Percentiles rank a stretch among this genome's conserved stretches.
phyloP scores from a whole-genome alignment of 1,140 invertebrate genomes.

The roundworm (Caenorhabditis elegans) region DNA sequence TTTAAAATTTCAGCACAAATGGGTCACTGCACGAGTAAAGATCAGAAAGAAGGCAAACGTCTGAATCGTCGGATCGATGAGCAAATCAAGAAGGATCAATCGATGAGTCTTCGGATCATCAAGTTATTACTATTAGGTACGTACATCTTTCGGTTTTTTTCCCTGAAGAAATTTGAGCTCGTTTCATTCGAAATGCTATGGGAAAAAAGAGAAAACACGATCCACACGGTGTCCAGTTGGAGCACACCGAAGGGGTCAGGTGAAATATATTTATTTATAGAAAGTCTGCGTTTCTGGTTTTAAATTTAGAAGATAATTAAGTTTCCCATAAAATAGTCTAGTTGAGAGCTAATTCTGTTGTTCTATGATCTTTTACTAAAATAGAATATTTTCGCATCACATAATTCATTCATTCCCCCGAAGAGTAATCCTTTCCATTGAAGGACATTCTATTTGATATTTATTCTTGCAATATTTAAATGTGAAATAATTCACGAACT shows the following conservation, averaged over 20 bases:
- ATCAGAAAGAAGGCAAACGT: slow-evolving; percentile 65
- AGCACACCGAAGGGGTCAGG: no score
- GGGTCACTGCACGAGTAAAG: slow-evolving; percentile 65
- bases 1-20: slow-evolving; percentile 42
- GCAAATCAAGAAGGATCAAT: slow-evolving; percentile 66
- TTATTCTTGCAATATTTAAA: neutral
- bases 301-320: no score
- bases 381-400: neutral
- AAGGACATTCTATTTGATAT: neutral
- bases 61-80: slow-evolving; percentile 64
- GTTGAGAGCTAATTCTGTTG: no score
- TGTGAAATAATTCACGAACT: no score
- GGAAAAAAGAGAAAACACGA: no score
- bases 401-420: slow-evolving; percentile 3
- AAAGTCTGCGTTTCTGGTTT: no score
- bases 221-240: no score
- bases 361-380: neutral
- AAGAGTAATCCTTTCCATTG: neutral
- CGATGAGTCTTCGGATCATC: slow-evolving; percentile 63
- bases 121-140: slow-evolving; percentile 63
- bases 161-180: neutral
- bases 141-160: neutral
- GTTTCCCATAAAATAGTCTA: neutral
- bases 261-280: no score
- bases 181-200: neutral